phyloP scores from a whole-genome alignment of 2,888 invertebrate genomes.

The Polylopha cassiicola region DNA sequence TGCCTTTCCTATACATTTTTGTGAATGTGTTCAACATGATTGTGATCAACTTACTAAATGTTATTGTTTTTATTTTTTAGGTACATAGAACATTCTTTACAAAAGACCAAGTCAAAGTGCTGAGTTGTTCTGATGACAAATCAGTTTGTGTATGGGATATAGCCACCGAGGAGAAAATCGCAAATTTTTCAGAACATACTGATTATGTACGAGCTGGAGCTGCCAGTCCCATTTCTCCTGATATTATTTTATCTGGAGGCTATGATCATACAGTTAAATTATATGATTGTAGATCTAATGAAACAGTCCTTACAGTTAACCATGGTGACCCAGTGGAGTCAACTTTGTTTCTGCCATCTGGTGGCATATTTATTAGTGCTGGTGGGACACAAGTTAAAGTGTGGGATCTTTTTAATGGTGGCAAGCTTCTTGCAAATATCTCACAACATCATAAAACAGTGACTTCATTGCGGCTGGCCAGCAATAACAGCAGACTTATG shows the following conservation, averaged over 20 bases:
- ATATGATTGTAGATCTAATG: constrained; percentile 88
- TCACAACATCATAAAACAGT: constrained; percentile 97
- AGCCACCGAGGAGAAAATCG: constrained; percentile 84
- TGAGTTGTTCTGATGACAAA: constrained; percentile 95
- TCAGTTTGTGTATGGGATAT: constrained; percentile 94
- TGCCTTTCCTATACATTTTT: too few relatives aligned
- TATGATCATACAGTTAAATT: constrained; percentile 93
- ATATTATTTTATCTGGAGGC: constrained; percentile 88
- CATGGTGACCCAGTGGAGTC: constrained; percentile 95
- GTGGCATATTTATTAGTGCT: constrained; percentile 93
- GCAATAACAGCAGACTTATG: constrained; percentile 87
- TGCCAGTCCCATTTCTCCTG: constrained; percentile 84
- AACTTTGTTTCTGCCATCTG: constrained; percentile 90
- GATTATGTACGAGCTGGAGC: constrained; percentile 93
- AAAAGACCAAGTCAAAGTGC: constrained; percentile 84
- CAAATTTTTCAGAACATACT: constrained; percentile 81
- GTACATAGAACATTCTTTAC: constrained; percentile 91
- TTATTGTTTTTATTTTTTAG: constrained; percentile 38
- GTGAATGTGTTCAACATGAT: too few relatives aligned
- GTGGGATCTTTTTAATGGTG: constrained; percentile 95
- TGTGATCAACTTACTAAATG: too few relatives aligned
- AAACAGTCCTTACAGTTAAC: constrained; percentile 84
- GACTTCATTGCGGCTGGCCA: constrained; percentile 89
- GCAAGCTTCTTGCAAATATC: constrained; percentile 88
- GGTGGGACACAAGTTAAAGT: constrained; percentile 94